A percentile compares a stretch with the other conserved stretches of the same genome.
Conservation (phyloP, 1,140 invertebrate genomes). For the Lepidotrigona ventralis region DNA sequence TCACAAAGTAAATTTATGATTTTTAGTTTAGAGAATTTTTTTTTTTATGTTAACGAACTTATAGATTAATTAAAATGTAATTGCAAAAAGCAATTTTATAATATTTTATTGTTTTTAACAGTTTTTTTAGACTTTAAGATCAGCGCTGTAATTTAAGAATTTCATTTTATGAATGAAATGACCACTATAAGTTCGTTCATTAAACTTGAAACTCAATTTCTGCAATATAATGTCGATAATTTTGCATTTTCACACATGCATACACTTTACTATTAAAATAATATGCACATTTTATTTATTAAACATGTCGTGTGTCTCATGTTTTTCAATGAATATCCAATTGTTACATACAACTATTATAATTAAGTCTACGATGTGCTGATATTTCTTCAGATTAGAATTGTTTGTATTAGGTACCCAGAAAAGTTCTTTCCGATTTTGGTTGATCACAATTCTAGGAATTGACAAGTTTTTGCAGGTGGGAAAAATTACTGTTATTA, state of each 20-base stretch:
- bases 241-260: conserved; percentile 27
- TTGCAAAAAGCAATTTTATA: conserved; percentile 8
- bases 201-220: conserved; percentile 48
- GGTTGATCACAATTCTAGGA: too few relatives aligned
- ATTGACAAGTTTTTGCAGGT: too few relatives aligned
- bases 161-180: conserved; percentile 13
- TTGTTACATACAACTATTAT: conserved; percentile 22
- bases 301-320: conserved; percentile 24
- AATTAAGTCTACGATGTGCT: conserved; percentile 18
- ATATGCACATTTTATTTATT: conserved; percentile 41
- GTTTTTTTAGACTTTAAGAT: not conserved
- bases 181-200: conserved; percentile 60
- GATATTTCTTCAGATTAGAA: conserved; percentile 10
- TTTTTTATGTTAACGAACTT: not conserved
- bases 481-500: too few relatives aligned
- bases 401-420: not conserved
- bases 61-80: conserved; percentile 6
- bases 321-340: conserved; percentile 2
- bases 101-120: conserved; percentile 2
- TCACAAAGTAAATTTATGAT: conserved; percentile 57
- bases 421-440: too few relatives aligned
- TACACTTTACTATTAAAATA: not conserved
- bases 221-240: conserved; percentile 21
- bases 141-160: not conserved
- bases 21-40: conserved; percentile 27